phyloP scores from a whole-genome alignment of 2,888 invertebrate species.

The Drosophila mercatorum region DNA sequence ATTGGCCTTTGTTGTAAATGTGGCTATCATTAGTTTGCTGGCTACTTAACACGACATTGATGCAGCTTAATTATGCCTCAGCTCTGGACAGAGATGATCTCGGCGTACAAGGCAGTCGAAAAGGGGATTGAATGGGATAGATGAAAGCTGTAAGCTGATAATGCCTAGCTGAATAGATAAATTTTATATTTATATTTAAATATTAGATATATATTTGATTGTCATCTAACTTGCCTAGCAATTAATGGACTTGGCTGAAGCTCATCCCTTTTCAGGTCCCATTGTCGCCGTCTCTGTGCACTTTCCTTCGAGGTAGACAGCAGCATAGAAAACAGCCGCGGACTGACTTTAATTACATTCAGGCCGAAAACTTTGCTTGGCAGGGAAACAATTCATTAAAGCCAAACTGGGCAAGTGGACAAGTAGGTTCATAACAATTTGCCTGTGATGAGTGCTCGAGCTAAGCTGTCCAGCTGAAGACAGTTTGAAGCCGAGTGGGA shows the following conservation, averaged over 20 bases:
- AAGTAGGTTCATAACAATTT: constrained; percentile 51
- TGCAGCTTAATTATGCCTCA: constrained; percentile 82
- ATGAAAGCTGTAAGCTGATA: neutral
- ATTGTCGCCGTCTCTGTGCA: constrained; percentile 22
- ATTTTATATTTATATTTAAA: too few species aligned
- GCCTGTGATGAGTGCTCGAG: constrained; percentile 32
- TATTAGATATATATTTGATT: too few species aligned
- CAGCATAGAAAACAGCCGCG: constrained; percentile 6
- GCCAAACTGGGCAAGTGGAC: constrained; percentile 37
- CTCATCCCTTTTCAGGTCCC: neutral
- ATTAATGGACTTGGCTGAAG: too few species aligned
- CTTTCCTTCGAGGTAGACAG: neutral
- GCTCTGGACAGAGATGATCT: constrained; percentile 36
- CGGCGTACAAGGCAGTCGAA: neutral
- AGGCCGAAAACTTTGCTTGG: constrained; percentile 41
- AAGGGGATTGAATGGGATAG: neutral
- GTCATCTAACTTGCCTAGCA: too few species aligned
- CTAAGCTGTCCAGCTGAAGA: constrained; percentile 31
- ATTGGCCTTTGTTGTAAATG: constrained; percentile 81
- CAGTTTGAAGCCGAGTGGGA: constrained; percentile 14
- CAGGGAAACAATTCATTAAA: constrained; percentile 68
- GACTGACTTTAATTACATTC: constrained; percentile 62
- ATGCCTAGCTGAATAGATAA: too few species aligned
- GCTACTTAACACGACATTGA: constrained; percentile 83
- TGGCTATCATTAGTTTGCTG: constrained; percentile 83